These are phyloP conservation scores for Eugnorisma glareosa DNA, from an alignment of 2,888 invertebrate genomes.

Conservation along the genomic window DNA sequence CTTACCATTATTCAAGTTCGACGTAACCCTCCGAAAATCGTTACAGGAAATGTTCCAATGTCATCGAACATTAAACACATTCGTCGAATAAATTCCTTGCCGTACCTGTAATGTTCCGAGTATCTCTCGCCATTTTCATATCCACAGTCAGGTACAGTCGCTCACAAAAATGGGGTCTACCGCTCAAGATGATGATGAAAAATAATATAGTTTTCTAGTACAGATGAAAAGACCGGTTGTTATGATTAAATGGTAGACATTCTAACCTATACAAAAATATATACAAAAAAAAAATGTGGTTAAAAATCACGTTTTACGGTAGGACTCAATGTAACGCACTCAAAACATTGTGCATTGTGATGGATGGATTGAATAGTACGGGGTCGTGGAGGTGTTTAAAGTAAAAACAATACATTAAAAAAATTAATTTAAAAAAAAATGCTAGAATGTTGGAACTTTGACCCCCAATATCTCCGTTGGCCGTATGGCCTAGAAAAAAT, in stretches of 20 bases:
- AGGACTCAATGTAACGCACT: too few species aligned
- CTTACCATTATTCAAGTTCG: slow-evolving; percentile 13
- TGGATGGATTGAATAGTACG: too few species aligned
- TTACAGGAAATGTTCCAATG: slow-evolving; percentile 38
- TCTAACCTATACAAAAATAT: not conserved
- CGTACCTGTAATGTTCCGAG: slow-evolving; percentile 56
- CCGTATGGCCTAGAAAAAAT: too few species aligned
- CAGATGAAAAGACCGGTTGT: not conserved
- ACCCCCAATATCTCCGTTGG: too few species aligned
- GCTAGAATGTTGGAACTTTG: too few species aligned
- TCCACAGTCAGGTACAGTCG: slow-evolving; percentile 37
- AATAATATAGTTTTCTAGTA: not conserved
- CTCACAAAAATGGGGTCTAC: not conserved
- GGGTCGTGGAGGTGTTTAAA: too few species aligned
- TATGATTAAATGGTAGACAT: too few species aligned
- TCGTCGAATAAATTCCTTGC: slow-evolving; percentile 40
- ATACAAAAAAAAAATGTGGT: too few species aligned
- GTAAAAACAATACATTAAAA: too few species aligned
- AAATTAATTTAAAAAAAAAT: too few species aligned
- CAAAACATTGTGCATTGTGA: too few species aligned
- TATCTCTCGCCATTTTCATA: slow-evolving; percentile 60
- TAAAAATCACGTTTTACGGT: too few species aligned
- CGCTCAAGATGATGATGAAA: not conserved
- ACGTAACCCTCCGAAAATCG: slow-evolving; percentile 14
- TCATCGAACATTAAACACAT: slow-evolving; percentile 41